Percentiles rank a stretch among this genome's conserved stretches.
phyloP scores from a whole-genome alignment of 2,797 vertebrate genomes.

The Microchirus variegatus region DNA sequence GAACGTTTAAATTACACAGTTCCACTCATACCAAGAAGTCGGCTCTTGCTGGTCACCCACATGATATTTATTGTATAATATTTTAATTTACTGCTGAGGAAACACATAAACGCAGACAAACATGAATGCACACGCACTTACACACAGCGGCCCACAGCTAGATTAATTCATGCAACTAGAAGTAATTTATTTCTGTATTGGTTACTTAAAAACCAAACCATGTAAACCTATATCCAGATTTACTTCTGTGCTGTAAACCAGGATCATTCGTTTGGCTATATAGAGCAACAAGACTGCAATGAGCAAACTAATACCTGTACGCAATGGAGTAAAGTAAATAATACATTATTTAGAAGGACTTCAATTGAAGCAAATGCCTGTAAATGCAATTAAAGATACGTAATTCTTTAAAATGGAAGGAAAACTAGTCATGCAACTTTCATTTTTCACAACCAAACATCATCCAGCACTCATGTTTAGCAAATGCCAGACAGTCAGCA shows the following conservation, averaged over 20 bases:
- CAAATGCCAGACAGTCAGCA: constrained; percentile 1
- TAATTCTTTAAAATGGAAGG: constrained; percentile 2
- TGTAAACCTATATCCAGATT: constrained; percentile 56
- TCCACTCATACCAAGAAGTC: constrained; percentile 31
- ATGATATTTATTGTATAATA: constrained; percentile 43
- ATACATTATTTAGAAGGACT: no score
- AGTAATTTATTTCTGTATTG: constrained; percentile 53
- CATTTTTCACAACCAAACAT: constrained; percentile 22
- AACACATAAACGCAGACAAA: constrained; percentile 36
- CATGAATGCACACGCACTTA: constrained; percentile 24
- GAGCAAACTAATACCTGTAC: no score
- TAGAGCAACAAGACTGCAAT: constrained; percentile 23
- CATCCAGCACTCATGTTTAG: constrained; percentile 13
- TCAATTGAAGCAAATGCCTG: no score
- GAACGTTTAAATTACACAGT: constrained; percentile 53
- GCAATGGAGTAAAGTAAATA: no score
- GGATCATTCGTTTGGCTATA: constrained; percentile 63
- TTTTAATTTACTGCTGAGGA: constrained; percentile 24
- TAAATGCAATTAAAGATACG: no score
- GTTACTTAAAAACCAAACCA: constrained; percentile 61
- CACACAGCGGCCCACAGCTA: constrained; percentile 29
- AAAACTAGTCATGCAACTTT: neutral
- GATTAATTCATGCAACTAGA: constrained; percentile 61
- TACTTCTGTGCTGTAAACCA: constrained; percentile 54
- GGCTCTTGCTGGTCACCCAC: constrained; percentile 28